These are phyloP conservation scores for Polymixis flavicincta DNA, from an alignment of 2,888 invertebrate genomes.

Conservation along the genomic window DNA sequence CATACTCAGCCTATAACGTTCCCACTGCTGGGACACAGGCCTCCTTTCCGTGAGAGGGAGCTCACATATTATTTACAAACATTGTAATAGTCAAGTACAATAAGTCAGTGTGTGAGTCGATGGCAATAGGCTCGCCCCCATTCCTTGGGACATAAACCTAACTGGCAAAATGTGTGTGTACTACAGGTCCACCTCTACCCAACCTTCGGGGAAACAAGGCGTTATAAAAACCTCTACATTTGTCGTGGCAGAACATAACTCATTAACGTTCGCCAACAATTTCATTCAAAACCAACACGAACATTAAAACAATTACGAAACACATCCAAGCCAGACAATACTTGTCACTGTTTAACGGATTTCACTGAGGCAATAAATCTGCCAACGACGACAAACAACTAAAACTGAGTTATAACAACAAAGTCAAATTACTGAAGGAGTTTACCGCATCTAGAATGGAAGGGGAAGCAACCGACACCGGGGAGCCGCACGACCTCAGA, in stretches of 20 bases:
- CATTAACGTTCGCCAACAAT: constrained; percentile 12
- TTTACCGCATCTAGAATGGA: constrained; percentile 83
- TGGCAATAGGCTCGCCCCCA: too few species aligned
- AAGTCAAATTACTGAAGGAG: constrained; percentile 90
- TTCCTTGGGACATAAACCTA: too few species aligned
- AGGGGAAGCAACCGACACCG: constrained; percentile 83
- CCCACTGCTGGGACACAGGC: too few species aligned
- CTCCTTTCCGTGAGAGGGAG: too few species aligned
- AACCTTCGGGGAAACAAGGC: too few species aligned
- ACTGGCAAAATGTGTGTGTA: too few species aligned
- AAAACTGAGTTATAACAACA: constrained; percentile 90
- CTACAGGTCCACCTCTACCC: too few species aligned
- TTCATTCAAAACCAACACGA: constrained; percentile 10
- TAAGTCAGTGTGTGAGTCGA: too few species aligned
- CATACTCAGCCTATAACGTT: too few species aligned
- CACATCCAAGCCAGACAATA: constrained; percentile 64
- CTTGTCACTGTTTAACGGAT: constrained; percentile 79
- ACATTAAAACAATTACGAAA: constrained; percentile 53
- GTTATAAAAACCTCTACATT: not conserved
- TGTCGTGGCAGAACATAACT: not conserved
- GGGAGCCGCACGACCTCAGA: constrained; percentile 77
- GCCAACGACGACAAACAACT: constrained; percentile 88
- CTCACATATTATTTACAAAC: too few species aligned
- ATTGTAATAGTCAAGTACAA: too few species aligned
- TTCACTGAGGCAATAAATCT: constrained; percentile 89